Conservation (phyloP, 2,888 invertebrate genomes). For the Aspidiotus rigidus region DNA sequence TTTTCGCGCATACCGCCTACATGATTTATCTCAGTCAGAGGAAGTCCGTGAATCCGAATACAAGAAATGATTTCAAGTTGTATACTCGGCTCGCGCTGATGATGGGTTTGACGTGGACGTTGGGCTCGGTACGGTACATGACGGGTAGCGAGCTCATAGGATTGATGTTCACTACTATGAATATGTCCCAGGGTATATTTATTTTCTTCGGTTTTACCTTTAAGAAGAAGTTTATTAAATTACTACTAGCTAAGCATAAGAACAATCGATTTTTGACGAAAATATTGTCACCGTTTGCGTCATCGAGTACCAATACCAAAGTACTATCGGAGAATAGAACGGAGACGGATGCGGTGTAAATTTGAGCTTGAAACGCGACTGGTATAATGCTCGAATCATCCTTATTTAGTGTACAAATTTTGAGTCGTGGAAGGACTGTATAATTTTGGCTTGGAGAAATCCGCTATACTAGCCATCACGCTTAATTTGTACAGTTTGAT, state of each 20-base stretch:
- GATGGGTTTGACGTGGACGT: conserved; percentile 47
- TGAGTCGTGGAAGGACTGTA: too few species aligned
- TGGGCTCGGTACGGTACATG: conserved; percentile 41
- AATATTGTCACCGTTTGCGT: conserved; percentile 10
- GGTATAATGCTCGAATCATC: too few species aligned
- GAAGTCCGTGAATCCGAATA: conserved; percentile 39
- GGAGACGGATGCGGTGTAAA: too few species aligned
- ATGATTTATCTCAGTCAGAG: conserved; percentile 44
- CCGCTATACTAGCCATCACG: too few species aligned
- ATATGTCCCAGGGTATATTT: conserved; percentile 47
- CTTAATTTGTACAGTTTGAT: too few species aligned
- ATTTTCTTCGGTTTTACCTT: conserved; percentile 47
- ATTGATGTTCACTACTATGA: conserved; percentile 46
- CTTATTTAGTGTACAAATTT: too few species aligned
- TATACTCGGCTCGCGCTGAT: conserved; percentile 46
- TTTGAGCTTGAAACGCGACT: too few species aligned
- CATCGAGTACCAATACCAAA: too few species aligned
- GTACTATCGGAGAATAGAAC: too few species aligned
- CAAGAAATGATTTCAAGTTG: conserved; percentile 42
- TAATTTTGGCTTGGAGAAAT: too few species aligned
- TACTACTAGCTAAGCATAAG: conserved; percentile 2
- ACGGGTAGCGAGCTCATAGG: conserved; percentile 43
- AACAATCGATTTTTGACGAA: conserved; percentile 9
- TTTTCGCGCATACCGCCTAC: conserved; percentile 44
- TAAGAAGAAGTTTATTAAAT: conserved; percentile 12